These are phyloP conservation scores for Cherax quadricarinatus DNA, from an alignment of 1,140 invertebrate species.

Conservation along the genomic window DNA sequence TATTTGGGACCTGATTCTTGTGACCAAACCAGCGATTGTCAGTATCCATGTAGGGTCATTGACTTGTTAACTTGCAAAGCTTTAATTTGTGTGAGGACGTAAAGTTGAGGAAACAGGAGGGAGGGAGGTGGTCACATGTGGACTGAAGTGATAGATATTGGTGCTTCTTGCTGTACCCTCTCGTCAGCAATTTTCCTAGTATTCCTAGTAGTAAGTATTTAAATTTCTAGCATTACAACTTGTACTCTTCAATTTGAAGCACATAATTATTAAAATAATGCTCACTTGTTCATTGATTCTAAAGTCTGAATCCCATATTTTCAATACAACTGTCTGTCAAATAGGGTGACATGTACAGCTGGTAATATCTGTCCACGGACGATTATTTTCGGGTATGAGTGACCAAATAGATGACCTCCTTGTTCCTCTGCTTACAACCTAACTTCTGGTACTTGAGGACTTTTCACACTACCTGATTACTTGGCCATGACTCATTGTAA, in stretches of 20 bases:
- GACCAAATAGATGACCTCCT: neutral
- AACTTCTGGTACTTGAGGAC: neutral
- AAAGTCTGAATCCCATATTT: neutral
- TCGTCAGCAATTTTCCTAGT: neutral
- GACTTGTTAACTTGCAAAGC: conserved; percentile 24
- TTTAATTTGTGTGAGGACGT: conserved; percentile 5
- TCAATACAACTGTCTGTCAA: neutral
- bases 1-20: conserved; percentile 70
- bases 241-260: neutral
- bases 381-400: neutral
- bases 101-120: neutral
- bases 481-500: too few relatives aligned
- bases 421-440: neutral
- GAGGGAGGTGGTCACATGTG: conserved; percentile 3
- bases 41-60: conserved; percentile 46
- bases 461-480: neutral
- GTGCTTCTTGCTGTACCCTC: conserved; percentile 33
- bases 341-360: neutral
- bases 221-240: conserved; percentile 25
- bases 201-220: conserved; percentile 45
- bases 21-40: conserved; percentile 62
- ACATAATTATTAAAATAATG: neutral
- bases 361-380: neutral
- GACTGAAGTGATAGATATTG: conserved; percentile 53
- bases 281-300: neutral